These are phyloP conservation scores for Falco novaeseelandiae DNA, from an alignment of 2,797 vertebrate genomes.

Conservation along the genomic window DNA sequence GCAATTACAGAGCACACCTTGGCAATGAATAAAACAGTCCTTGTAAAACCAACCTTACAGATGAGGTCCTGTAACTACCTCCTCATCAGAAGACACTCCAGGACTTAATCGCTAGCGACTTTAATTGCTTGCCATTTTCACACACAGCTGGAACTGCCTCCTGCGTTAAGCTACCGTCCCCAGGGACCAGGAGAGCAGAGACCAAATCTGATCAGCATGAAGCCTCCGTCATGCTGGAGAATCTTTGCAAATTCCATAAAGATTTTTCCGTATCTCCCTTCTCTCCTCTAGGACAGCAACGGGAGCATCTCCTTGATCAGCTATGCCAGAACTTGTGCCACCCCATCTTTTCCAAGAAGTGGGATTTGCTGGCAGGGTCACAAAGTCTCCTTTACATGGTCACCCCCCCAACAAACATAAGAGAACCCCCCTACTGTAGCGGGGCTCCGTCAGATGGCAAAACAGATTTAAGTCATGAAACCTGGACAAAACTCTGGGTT, in stretches of 20 bases:
- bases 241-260: background rate
- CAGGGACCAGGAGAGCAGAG: background rate
- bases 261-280: background rate
- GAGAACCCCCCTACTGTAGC: accelerated
- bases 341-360: background rate
- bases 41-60: background rate
- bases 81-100: background rate
- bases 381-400: no score
- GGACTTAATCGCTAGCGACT: background rate
- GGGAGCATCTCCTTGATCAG: background rate
- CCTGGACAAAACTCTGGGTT: background rate
- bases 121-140: constrained; percentile 33
- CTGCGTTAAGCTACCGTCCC: background rate
- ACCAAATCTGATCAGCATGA: background rate
- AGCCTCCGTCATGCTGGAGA: background rate
- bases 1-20: background rate
- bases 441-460: background rate
- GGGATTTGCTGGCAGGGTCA: background rate
- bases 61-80: background rate
- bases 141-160: background rate
- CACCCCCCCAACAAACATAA: background rate
- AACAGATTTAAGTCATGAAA: background rate
- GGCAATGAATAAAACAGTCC: background rate
- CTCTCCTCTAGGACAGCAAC: background rate
- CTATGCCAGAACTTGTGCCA: background rate